A percentile compares a stretch with the other conserved stretches of the same genome.
Conservation (phyloP, 1,140 invertebrate genomes). For the Cydia fagiglandana region DNA sequence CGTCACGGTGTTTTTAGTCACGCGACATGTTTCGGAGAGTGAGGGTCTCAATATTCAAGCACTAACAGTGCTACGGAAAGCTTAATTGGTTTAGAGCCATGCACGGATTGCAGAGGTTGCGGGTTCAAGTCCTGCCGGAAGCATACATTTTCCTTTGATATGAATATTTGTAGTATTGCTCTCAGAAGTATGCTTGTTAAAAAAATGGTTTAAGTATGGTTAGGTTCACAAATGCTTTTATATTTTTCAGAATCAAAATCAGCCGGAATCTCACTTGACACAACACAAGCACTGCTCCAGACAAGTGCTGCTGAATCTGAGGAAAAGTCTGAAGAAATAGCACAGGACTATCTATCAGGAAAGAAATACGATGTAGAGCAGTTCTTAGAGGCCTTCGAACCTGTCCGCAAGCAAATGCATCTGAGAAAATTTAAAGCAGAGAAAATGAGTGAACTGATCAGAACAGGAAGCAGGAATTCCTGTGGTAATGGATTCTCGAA, state of each 20-base stretch:
- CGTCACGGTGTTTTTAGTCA: too few relatives aligned
- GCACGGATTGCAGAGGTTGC: too few relatives aligned
- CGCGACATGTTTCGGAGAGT: too few relatives aligned
- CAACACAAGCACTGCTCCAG: slow-evolving; percentile 90
- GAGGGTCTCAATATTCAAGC: too few relatives aligned
- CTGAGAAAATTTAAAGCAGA: slow-evolving; percentile 90
- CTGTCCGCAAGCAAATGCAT: slow-evolving; percentile 87
- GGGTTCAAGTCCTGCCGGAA: too few relatives aligned
- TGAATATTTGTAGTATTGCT: too few relatives aligned
- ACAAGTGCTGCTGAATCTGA: slow-evolving; percentile 92
- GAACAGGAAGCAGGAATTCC: slow-evolving; percentile 57
- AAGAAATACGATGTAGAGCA: slow-evolving; percentile 85
- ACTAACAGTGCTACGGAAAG: too few relatives aligned
- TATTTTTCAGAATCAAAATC: slow-evolving; percentile 82
- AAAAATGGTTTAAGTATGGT: not conserved
- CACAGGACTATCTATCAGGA: slow-evolving; percentile 87
- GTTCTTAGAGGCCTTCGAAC: slow-evolving; percentile 89
- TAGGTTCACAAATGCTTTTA: slow-evolving; percentile 20
- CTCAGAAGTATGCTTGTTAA: too few relatives aligned
- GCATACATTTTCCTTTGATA: too few relatives aligned
- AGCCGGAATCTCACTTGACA: slow-evolving; percentile 87
- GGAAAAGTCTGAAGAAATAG: slow-evolving; percentile 90
- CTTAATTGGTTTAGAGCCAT: too few relatives aligned
- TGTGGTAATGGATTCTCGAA: slow-evolving; percentile 67
- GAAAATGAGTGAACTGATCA: slow-evolving; percentile 90